Evolutionary conservation across 2,113 vertebrate genomes (phyloP).

Genomic region (Gambusia holbrooki): DNA sequence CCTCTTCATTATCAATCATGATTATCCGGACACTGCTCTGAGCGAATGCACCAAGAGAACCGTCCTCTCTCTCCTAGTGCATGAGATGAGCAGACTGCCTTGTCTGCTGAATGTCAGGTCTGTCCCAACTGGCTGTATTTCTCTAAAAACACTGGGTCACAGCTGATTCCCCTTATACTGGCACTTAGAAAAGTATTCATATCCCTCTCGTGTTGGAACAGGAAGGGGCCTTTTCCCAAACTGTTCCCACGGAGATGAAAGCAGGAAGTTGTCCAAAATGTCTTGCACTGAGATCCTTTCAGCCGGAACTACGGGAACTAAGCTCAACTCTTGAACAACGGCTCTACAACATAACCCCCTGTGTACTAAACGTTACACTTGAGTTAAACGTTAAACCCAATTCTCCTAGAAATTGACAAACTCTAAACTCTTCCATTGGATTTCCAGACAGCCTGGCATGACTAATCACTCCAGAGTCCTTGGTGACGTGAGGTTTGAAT

Average conservation of each 20-base stretch:
- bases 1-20: too few species aligned
- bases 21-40: too few species aligned
- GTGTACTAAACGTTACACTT: not conserved
- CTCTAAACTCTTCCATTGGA: not conserved
- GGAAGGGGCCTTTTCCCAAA: not conserved
- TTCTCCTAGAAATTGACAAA: not conserved
- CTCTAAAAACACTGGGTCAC: too few species aligned
- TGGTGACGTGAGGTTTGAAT: not conserved
- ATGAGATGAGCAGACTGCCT: too few species aligned
- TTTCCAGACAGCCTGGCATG: not conserved
- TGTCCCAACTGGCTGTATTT: too few species aligned
- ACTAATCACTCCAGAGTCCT: not conserved
- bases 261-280: not conserved
- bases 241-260: not conserved
- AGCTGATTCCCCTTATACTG: too few species aligned
- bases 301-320: not conserved
- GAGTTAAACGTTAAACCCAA: not conserved
- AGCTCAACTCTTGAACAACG: not conserved
- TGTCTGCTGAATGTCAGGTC: too few species aligned
- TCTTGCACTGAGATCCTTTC: not conserved
- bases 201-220: not conserved
- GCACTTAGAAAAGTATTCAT: too few species aligned
- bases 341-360: too few species aligned
- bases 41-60: too few species aligned
- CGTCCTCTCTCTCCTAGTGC: too few species aligned